Percentiles rank a stretch among this genome's conserved stretches.
Evolutionary conservation across 1,140 invertebrate species (phyloP).

Genomic region (Druon quercuslanigerum): DNA sequence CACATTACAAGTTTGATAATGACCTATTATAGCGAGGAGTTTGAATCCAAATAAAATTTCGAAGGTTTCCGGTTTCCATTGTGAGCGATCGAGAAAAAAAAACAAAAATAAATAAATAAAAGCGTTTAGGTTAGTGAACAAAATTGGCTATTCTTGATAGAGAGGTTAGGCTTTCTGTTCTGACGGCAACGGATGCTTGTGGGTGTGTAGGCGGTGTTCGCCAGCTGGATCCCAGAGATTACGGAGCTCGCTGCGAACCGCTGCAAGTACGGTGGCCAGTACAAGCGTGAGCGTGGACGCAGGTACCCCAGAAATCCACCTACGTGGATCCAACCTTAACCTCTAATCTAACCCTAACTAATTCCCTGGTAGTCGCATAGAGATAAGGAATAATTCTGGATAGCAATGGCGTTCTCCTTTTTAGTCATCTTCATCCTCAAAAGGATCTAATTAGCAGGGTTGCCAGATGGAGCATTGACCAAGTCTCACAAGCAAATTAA

Average conservation of each 20-base stretch:
- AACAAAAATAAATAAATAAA: slow-evolving; percentile 46
- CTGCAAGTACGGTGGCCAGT: slow-evolving; percentile 98
- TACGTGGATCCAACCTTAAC: slow-evolving; percentile 63
- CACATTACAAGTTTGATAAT: too few relatives aligned
- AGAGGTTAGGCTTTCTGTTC: slow-evolving; percentile 66
- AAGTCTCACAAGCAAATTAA: neutral
- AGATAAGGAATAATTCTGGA: slow-evolving; percentile 64
- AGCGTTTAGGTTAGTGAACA: slow-evolving; percentile 47
- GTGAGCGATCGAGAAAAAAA: slow-evolving; percentile 19
- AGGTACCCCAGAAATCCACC: slow-evolving; percentile 83
- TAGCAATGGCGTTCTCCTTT: slow-evolving; percentile 49
- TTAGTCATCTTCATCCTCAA: neutral
- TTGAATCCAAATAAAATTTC: too few relatives aligned
- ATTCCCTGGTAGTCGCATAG: slow-evolving; percentile 63
- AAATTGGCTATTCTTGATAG: slow-evolving; percentile 48
- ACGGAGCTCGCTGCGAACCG: slow-evolving; percentile 97
- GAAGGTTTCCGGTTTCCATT: neutral
- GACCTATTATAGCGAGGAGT: too few relatives aligned
- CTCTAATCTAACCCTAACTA: slow-evolving; percentile 54
- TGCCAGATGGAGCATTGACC: too few relatives aligned
- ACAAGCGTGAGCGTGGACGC: slow-evolving; percentile 98
- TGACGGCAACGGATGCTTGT: slow-evolving; percentile 75
- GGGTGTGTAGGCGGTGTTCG: slow-evolving; percentile 95
- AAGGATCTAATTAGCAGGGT: neutral
- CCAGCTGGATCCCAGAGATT: slow-evolving; percentile 99